These are phyloP conservation scores for Neomorphus geoffroyi DNA, from an alignment of 2,797 vertebrate genomes.

Conservation along the genomic window DNA sequence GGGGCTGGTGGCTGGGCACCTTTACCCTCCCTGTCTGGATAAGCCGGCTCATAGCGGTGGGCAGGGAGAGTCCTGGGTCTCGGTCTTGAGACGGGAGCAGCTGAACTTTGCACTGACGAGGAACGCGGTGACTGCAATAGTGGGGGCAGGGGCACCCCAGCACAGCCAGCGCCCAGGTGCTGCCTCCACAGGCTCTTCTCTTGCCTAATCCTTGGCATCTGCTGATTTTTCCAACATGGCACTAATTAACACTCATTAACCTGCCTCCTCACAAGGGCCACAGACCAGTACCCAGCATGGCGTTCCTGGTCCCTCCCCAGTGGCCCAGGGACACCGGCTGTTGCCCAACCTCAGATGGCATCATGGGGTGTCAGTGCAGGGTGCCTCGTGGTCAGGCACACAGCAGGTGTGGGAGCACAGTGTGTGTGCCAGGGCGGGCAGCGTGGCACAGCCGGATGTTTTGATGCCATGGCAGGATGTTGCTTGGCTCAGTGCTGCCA, in stretches of 20 bases:
- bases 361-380: neutral
- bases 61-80: neutral
- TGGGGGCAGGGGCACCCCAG: neutral
- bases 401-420: rapidly evolving
- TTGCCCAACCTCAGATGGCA: neutral
- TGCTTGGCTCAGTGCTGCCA: neutral
- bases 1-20: rapidly evolving
- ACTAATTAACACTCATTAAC: neutral
- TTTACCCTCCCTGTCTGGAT: neutral
- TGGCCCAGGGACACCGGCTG: rapidly evolving
- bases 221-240: neutral
- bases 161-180: no score
- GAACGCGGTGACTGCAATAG: rapidly evolving
- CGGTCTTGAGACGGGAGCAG: neutral
- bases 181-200: neutral
- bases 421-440: rapidly evolving
- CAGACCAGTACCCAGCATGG: neutral
- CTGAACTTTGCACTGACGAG: neutral
- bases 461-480: neutral
- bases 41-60: neutral
- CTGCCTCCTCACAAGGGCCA: neutral
- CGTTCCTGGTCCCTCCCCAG: neutral
- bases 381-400: rapidly evolving
- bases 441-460: neutral
- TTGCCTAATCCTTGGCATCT: neutral